These are phyloP conservation scores for Pseudoips prasinana DNA, from an alignment of 2,888 invertebrate species.

Conservation along the genomic window DNA sequence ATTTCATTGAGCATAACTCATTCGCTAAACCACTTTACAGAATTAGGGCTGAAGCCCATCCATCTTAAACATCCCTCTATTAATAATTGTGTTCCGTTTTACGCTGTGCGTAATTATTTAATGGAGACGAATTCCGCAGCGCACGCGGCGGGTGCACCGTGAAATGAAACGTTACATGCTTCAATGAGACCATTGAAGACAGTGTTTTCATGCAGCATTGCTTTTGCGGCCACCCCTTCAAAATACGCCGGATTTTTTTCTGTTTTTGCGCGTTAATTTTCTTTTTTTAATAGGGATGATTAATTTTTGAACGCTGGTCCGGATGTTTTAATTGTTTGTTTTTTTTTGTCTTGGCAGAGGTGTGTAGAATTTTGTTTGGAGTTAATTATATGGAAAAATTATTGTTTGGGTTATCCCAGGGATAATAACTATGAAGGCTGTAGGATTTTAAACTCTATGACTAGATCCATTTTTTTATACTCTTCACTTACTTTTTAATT, in stretches of 20 bases:
- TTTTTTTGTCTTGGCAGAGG: conserved; percentile 20
- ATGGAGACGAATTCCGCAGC: conserved; percentile 68
- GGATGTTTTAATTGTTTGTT: conserved; percentile 32
- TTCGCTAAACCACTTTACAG: conserved; percentile 21
- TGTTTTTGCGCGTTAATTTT: conserved; percentile 18
- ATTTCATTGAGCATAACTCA: conserved; percentile 15
- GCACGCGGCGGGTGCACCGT: conserved; percentile 55
- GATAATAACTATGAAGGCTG: too few species aligned
- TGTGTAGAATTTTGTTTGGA: conserved; percentile 4
- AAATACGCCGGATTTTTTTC: conserved; percentile 16
- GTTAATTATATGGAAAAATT: too few species aligned
- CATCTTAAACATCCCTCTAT: conserved; percentile 34
- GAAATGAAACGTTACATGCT: conserved; percentile 71
- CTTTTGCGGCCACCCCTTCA: conserved; percentile 25
- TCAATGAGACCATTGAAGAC: conserved; percentile 47
- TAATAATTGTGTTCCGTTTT: conserved; percentile 36
- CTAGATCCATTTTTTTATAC: too few species aligned
- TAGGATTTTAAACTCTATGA: too few species aligned
- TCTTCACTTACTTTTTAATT: too few species aligned
- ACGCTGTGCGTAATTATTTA: conserved; percentile 62
- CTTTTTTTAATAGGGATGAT: conserved; percentile 25
- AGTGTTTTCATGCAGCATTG: conserved; percentile 41
- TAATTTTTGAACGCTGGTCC: conserved; percentile 28
- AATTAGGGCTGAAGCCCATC: conserved; percentile 22
- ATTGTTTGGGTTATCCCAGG: too few species aligned